Conservation (phyloP, 2,113 vertebrate species). For the Limnothrissa miodon region DNA sequence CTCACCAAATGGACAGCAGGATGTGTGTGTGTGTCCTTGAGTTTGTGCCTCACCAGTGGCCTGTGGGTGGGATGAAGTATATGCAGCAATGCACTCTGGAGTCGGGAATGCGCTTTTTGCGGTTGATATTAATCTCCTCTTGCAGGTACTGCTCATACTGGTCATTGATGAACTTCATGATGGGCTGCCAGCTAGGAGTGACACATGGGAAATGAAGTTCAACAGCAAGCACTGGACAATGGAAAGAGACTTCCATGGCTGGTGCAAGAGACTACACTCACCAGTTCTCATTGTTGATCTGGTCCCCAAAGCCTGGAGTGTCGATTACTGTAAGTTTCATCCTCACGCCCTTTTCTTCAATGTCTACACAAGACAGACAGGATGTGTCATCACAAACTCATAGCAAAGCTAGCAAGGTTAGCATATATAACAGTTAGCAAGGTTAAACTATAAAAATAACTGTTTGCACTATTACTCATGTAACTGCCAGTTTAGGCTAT, state of each 20-base stretch:
- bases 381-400: not conserved
- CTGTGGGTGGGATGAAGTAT: slow-evolving; percentile 86
- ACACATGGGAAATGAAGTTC: slow-evolving; percentile 15
- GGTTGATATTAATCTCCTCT: slow-evolving; percentile 83
- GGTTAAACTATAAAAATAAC: not conserved
- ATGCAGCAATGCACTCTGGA: slow-evolving; percentile 86
- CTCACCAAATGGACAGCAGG: no score
- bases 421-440: not conserved
- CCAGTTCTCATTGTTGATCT: slow-evolving; percentile 99
- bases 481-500: no score
- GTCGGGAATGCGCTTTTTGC: slow-evolving; percentile 84
- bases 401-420: not conserved
- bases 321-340: slow-evolving; percentile 98
- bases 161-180: slow-evolving; percentile 88
- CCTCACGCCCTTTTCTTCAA: slow-evolving; percentile 95
- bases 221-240: not conserved
- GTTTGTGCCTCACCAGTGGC: slow-evolving; percentile 78
- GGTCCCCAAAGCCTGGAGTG: slow-evolving; percentile 95
- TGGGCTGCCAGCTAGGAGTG: slow-evolving; percentile 79
- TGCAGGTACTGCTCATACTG: slow-evolving; percentile 87
- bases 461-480: no score
- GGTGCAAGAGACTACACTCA: slow-evolving; percentile 59
- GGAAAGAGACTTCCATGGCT: not conserved
- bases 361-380: slow-evolving; percentile 68
- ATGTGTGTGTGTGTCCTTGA: slow-evolving; percentile 12